phyloP scores from a whole-genome alignment of 2,797 vertebrate genomes.

The Falco columbarius region DNA sequence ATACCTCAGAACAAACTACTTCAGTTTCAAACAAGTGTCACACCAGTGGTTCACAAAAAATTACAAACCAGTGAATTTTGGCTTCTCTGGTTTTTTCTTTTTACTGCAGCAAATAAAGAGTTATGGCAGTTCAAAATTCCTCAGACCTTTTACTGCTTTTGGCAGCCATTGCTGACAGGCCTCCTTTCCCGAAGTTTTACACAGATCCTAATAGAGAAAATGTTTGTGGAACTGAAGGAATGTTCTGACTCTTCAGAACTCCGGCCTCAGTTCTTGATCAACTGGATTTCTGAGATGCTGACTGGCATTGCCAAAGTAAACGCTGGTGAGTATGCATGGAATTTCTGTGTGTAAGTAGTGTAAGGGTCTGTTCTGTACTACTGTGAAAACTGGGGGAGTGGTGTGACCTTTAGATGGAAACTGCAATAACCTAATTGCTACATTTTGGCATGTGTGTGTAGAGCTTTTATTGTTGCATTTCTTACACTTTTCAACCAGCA shows the following conservation, averaged over 20 bases:
- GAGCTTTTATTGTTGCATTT: neutral
- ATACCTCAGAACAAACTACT: neutral
- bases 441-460: neutral
- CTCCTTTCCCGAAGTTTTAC: conserved; percentile 84
- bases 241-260: conserved; percentile 65
- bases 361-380: neutral
- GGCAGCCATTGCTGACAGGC: conserved; percentile 89
- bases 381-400: neutral
- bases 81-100: neutral
- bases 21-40: neutral
- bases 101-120: conserved; percentile 47
- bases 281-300: conserved; percentile 89
- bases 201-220: conserved; percentile 86
- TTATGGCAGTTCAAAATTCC: conserved; percentile 76
- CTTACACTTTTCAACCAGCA: neutral
- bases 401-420: neutral
- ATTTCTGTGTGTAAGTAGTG: neutral
- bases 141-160: conserved; percentile 84
- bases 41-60: neutral
- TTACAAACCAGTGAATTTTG: neutral
- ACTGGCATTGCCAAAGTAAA: conserved; percentile 83
- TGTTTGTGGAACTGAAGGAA: conserved; percentile 83
- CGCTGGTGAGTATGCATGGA: conserved; percentile 71
- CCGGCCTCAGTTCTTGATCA: conserved; percentile 84
- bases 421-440: neutral